Evolutionary conservation across 2,113 vertebrate genomes (phyloP), one percentile per base, ranked within the genome.

Genomic region (Chrysochloris asiatica): DNA sequence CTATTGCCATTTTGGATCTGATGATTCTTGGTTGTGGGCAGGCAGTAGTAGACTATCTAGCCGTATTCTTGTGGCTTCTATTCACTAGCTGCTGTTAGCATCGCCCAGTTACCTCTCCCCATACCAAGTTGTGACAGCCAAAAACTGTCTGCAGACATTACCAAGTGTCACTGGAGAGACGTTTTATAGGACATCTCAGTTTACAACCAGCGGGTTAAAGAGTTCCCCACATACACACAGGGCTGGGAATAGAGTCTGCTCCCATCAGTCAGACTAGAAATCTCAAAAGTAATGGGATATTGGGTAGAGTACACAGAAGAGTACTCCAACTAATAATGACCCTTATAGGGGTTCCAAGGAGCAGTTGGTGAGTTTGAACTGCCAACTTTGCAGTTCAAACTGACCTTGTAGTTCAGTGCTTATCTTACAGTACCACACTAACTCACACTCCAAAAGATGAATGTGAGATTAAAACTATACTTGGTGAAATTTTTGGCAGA

Each of bases 391-490:
- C n/a, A n/a, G n/a, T n/a, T n/a, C n/a, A n/a, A n/a, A n/a, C n/a
- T n/a, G n/a, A n/a, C n/a, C n/a, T n/a, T n/a, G n/a, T n/a, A n/a
- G n/a, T n/a, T n/a, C n/a, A n/a, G n/a, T n/a, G n/a, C n/a, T n/a
- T n/a, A n/a, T n/a, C n/a, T n/a, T n/a, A n/a, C n/a, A n/a, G n/a
- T n/a, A n/a, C n/a, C n/a, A n/a, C n/a, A n/a, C 17, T 17, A 75
- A 71, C 6, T 82, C 45, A 63, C 90, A 86, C 41, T 80, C 92
- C 24, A 76, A 67, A 94, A 81, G 59, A 56, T 87, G 61, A 79
- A 38, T 59, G 0, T 63, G 24, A 90, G 16, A 84, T 89, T 81
- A 90, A 92, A 81, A 17, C n/a, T 67, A 16, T 1, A 43, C 10
- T 69, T 26, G 14, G 5, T 88, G 47, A 59, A 2, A 86, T 92